Percentiles rank a stretch among this genome's conserved stretches.
phyloP scores from a whole-genome alignment of 1,140 invertebrate species.

The Brachionus calyciflorus region DNA sequence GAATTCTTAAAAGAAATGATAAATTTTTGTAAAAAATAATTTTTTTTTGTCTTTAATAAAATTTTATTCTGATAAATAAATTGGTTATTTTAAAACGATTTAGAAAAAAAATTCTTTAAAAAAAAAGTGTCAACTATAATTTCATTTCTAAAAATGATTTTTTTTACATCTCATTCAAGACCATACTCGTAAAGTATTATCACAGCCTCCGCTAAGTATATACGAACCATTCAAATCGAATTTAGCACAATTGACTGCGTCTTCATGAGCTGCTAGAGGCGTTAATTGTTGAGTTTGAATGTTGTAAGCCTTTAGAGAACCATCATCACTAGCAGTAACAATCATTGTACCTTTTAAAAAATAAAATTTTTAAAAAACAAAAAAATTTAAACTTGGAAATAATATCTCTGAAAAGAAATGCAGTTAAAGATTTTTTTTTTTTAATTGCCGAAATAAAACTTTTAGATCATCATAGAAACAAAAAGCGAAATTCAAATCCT shows the following conservation, averaged over 20 bases:
- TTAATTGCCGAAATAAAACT: too few species aligned
- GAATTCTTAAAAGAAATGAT: conserved; percentile 20
- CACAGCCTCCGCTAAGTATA: conserved; percentile 59
- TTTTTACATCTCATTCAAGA: conserved; percentile 50
- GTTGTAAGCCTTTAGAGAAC: conserved; percentile 59
- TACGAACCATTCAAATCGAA: conserved; percentile 59
- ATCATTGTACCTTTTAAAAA: conserved; percentile 53
- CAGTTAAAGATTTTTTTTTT: too few species aligned
- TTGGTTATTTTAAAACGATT: too few species aligned
- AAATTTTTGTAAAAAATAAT: conserved; percentile 1
- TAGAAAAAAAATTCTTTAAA: too few species aligned
- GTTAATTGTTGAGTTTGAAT: conserved; percentile 54
- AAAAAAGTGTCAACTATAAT: not conserved
- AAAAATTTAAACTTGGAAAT: too few species aligned
- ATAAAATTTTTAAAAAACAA: not conserved
- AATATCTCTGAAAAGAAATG: too few species aligned
- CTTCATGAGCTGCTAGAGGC: conserved; percentile 58
- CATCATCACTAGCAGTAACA: conserved; percentile 57
- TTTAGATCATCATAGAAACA: too few species aligned
- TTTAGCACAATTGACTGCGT: conserved; percentile 58
- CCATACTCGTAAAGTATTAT: conserved; percentile 59
- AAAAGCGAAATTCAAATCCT: too few species aligned
- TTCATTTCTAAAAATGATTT: not conserved
- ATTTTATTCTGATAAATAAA: too few species aligned
- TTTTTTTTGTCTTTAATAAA: conserved; percentile 1